Evolutionary conservation across 2,113 vertebrate species (phyloP).

Genomic region (Percina caprodes): DNA sequence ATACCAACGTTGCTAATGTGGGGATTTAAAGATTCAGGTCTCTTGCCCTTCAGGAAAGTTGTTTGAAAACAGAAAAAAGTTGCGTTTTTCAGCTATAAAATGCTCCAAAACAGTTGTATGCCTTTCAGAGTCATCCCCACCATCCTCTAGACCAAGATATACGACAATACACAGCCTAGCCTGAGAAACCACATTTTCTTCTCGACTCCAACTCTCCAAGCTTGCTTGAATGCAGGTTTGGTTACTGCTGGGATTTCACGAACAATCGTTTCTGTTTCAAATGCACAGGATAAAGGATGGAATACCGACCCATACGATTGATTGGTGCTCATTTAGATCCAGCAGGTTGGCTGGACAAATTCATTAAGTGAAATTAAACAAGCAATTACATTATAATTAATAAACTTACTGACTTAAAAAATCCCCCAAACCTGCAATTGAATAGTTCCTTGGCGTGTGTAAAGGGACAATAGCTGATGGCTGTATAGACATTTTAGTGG

Average conservation of each 20-base stretch:
- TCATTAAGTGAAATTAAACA: neutral
- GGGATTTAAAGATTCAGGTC: constrained; percentile 6
- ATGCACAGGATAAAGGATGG: neutral
- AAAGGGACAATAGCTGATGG: neutral
- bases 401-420: neutral
- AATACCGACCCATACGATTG: neutral
- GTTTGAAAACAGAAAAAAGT: constrained; percentile 8
- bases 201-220: neutral
- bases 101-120: neutral
- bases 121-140: neutral
- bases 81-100: neutral
- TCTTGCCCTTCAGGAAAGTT: constrained; percentile 14
- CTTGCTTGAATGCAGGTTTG: neutral
- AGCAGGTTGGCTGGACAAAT: neutral
- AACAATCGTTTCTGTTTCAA: neutral
- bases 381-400: no score
- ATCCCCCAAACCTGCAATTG: neutral
- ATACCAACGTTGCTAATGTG: neutral
- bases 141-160: neutral
- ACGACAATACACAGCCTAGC: neutral
- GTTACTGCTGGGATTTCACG: neutral
- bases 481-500: neutral
- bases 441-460: neutral
- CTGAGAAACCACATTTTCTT: neutral
- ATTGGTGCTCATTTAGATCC: neutral